Evolutionary conservation across 2,797 vertebrate genomes (phyloP).

Genomic region (Syngnathus acus): DNA sequence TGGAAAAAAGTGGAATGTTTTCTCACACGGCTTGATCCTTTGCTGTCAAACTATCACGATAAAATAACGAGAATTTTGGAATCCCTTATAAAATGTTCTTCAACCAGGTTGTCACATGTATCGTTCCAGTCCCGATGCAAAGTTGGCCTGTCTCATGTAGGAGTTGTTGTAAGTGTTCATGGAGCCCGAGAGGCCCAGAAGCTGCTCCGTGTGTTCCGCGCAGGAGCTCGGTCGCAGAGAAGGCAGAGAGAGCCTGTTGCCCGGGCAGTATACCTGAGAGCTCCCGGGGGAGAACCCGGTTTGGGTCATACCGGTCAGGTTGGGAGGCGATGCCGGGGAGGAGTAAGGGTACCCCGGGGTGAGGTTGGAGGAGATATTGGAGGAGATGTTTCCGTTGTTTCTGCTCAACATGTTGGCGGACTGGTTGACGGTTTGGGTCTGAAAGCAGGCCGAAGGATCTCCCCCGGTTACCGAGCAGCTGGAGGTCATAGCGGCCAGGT

Average conservation of each 20-base stretch:
- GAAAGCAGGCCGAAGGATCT: constrained; percentile 77
- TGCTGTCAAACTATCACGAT: neutral
- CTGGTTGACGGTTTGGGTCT: constrained; percentile 63
- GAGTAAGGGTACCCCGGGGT: constrained; percentile 66
- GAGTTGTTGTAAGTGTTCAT: constrained; percentile 77
- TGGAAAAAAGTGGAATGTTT: constrained; percentile 33
- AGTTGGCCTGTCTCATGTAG: constrained; percentile 84
- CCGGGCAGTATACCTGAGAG: constrained; percentile 78
- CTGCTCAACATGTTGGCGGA: constrained; percentile 64
- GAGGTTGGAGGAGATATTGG: constrained; percentile 63
- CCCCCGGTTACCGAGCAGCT: constrained; percentile 67
- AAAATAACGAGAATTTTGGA: neutral
- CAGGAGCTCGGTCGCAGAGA: constrained; percentile 73
- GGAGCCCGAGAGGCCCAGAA: constrained; percentile 72
- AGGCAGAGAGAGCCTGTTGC: constrained; percentile 74
- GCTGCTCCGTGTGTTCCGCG: constrained; percentile 79
- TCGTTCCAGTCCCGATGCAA: constrained; percentile 80
- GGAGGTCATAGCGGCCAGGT: constrained; percentile 68
- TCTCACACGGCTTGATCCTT: constrained; percentile 24
- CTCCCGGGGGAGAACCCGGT: constrained; percentile 73
- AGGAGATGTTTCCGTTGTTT: constrained; percentile 54
- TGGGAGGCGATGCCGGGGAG: constrained; percentile 73
- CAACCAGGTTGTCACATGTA: constrained; percentile 72
- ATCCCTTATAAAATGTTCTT: neutral
- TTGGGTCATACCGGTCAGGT: constrained; percentile 70